Conservation (phyloP, 2,888 invertebrate species). For the Cynaeus angustus region DNA sequence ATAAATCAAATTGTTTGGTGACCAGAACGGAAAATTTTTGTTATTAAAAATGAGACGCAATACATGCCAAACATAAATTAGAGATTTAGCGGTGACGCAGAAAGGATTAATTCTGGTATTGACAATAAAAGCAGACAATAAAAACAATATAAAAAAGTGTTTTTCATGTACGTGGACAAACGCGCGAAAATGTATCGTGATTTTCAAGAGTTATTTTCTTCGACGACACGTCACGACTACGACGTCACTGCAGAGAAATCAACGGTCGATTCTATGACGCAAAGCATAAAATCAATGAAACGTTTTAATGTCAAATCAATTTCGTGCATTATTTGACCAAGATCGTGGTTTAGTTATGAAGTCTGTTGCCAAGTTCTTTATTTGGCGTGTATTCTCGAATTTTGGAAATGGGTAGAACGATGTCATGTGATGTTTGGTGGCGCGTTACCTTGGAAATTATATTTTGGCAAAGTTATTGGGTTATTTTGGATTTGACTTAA, state of each 20-base stretch:
- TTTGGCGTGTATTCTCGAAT: neutral
- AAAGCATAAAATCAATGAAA: slow-evolving; percentile 25
- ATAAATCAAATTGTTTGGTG: slow-evolving; percentile 15
- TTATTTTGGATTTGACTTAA: slow-evolving; percentile 32
- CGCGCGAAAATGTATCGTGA: too few relatives aligned
- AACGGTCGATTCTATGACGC: slow-evolving; percentile 31
- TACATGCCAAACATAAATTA: slow-evolving; percentile 1
- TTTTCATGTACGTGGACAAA: neutral
- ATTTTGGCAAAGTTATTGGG: slow-evolving; percentile 15
- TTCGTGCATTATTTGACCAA: neutral
- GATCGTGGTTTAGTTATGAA: neutral
- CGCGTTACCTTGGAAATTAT: slow-evolving; percentile 21
- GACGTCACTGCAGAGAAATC: slow-evolving; percentile 17
- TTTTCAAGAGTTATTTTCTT: neutral
- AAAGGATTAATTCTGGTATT: slow-evolving; percentile 19
- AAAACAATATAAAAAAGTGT: slow-evolving; percentile 1
- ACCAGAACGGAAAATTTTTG: slow-evolving; percentile 6
- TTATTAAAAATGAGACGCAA: slow-evolving; percentile 21
- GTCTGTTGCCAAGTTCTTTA: neutral
- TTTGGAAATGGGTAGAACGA: slow-evolving; percentile 25
- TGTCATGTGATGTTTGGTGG: slow-evolving; percentile 24
- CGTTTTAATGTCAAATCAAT: slow-evolving; percentile 36
- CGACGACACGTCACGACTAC: slow-evolving; percentile 11
- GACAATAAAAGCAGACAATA: slow-evolving; percentile 19
- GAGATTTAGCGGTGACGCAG: slow-evolving; percentile 16